Evolutionary conservation across 2,888 invertebrate genomes (phyloP).

Genomic region (Odontomyia ornata): DNA sequence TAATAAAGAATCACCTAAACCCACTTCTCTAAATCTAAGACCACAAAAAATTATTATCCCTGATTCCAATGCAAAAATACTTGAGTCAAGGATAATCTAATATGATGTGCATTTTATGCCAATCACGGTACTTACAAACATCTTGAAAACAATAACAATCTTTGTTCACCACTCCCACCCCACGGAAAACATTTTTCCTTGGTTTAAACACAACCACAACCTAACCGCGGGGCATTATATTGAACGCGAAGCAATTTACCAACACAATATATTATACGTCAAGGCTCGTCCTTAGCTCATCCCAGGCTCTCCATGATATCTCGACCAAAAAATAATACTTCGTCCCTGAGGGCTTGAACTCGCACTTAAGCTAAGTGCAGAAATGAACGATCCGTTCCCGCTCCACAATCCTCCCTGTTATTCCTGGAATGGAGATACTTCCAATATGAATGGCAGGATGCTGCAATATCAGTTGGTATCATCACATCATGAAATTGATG

Average conservation of each 20-base stretch:
- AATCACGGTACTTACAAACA: background rate
- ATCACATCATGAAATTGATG: conserved; percentile 6
- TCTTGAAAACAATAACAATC: conserved; percentile 7
- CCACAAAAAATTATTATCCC: no score
- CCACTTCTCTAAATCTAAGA: no score
- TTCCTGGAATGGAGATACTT: background rate
- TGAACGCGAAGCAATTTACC: background rate
- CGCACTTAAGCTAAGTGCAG: background rate
- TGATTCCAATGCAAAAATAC: background rate
- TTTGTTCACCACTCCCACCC: background rate
- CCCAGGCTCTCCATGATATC: no score
- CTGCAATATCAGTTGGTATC: background rate
- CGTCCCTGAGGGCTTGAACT: background rate
- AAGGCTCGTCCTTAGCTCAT: background rate
- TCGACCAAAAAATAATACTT: background rate
- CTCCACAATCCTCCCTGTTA: background rate
- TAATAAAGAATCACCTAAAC: no score
- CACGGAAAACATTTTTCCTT: background rate
- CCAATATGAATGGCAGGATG: no score
- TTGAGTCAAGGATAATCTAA: conserved; percentile 2
- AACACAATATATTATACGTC: background rate
- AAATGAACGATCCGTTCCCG: background rate
- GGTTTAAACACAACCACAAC: background rate
- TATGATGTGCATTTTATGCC: background rate
- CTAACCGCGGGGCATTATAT: background rate